Conservation (phyloP, 2,113 vertebrate species). For the Hystrix brachyura region DNA sequence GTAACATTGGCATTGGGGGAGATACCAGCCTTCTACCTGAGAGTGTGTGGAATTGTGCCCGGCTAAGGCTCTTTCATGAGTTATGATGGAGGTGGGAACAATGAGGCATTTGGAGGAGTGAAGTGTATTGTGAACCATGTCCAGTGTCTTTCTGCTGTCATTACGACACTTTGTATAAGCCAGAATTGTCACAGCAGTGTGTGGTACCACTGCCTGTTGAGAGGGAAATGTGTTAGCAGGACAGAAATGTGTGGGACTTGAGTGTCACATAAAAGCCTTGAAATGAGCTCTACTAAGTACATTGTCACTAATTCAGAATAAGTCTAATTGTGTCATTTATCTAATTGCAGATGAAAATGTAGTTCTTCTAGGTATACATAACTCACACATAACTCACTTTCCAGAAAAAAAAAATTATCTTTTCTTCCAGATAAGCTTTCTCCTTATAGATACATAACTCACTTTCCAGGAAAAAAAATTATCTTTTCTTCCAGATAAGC, state of each 20-base stretch:
- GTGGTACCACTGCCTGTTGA: neutral
- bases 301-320: constrained; percentile 73
- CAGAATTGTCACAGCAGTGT: neutral
- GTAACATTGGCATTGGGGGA: neutral
- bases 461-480: constrained; percentile 25
- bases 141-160: neutral
- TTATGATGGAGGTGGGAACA: neutral
- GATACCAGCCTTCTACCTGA: neutral
- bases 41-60: neutral
- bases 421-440: neutral
- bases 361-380: neutral
- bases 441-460: neutral
- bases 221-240: neutral
- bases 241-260: constrained; percentile 28
- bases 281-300: constrained; percentile 70
- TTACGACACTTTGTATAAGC: neutral
- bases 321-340: constrained; percentile 66
- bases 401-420: constrained; percentile 32
- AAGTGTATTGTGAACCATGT: neutral
- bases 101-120: neutral
- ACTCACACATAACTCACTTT: neutral
- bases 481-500: neutral
- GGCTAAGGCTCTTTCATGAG: neutral
- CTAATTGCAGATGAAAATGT: constrained; percentile 66
- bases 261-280: constrained; percentile 59